Percentiles rank a stretch among this genome's conserved stretches.
phyloP scores from a whole-genome alignment of 2,113 vertebrate species.

The Stercorarius parasiticus region DNA sequence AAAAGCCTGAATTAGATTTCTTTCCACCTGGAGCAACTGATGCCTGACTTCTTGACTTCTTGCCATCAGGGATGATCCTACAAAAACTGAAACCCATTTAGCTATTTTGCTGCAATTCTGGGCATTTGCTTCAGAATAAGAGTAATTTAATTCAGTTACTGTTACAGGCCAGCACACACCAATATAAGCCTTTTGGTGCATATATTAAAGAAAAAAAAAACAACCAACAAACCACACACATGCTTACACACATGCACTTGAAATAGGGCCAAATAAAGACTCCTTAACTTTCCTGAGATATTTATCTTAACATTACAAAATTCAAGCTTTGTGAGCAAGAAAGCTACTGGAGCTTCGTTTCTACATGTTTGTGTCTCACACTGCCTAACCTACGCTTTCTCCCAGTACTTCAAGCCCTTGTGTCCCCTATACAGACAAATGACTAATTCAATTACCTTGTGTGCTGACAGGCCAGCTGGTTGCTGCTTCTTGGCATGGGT shows the following conservation, averaged over 20 bases:
- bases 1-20: not conserved
- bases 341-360: not conserved
- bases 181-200: not conserved
- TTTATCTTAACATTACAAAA: conserved; percentile 45
- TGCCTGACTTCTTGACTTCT: not conserved
- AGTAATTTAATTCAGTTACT: not conserved
- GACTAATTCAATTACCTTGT: conserved; percentile 45
- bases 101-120: not conserved
- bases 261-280: conserved; percentile 18
- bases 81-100: conserved; percentile 23
- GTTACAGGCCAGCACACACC: not conserved
- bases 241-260: not conserved
- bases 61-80: not conserved
- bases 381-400: not conserved
- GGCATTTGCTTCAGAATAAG: not conserved
- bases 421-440: conserved; percentile 25
- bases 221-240: not conserved
- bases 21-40: not conserved
- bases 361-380: not conserved
- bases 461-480: conserved; percentile 45
- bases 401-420: not conserved
- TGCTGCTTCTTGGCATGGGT: conserved; percentile 5
- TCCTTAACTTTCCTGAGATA: not conserved
- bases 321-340: not conserved
- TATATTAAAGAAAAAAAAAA: not conserved